Percentiles rank a stretch among this genome's conserved stretches.
Evolutionary conservation across 2,113 vertebrate species (phyloP).

Genomic region (Sphaerodactylus townsendi): DNA sequence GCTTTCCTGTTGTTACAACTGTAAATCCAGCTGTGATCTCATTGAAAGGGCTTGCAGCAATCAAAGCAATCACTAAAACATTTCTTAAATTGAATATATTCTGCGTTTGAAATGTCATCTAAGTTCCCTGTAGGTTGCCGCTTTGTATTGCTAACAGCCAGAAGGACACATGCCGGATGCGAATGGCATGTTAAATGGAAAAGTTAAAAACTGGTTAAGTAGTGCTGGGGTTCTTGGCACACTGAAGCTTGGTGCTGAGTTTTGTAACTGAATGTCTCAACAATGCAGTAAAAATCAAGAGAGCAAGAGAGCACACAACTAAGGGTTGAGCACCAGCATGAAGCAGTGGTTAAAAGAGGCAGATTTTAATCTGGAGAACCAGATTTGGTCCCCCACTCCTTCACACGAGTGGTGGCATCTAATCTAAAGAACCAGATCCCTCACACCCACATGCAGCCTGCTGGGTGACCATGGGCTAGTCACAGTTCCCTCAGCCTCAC

Average conservation of each 20-base stretch:
- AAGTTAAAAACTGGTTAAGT: not conserved
- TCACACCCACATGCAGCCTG: no score
- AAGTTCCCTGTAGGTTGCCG: conserved; percentile 13
- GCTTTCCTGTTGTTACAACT: conserved; percentile 16
- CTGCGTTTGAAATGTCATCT: conserved; percentile 17
- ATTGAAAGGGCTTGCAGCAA: conserved; percentile 3
- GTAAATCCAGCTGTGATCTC: conserved; percentile 23
- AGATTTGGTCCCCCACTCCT: no score
- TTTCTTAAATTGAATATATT: conserved; percentile 18
- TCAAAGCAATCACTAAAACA: conserved; percentile 12
- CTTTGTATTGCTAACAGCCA: conserved; percentile 26
- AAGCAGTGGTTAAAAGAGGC: no score
- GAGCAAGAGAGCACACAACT: no score
- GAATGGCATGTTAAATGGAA: conserved; percentile 31
- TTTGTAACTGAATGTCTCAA: not conserved
- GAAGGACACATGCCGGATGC: not conserved
- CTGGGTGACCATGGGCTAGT: no score
- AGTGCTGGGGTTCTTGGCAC: not conserved
- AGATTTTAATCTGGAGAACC: no score
- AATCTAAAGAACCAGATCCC: no score
- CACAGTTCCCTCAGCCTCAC: no score
- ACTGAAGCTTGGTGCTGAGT: not conserved
- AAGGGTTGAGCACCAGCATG: no score
- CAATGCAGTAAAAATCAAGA: not conserved
- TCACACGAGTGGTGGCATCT: no score